Evolutionary conservation across 2,113 vertebrate species (phyloP).

Genomic region (Myanophis thanlyinensis): DNA sequence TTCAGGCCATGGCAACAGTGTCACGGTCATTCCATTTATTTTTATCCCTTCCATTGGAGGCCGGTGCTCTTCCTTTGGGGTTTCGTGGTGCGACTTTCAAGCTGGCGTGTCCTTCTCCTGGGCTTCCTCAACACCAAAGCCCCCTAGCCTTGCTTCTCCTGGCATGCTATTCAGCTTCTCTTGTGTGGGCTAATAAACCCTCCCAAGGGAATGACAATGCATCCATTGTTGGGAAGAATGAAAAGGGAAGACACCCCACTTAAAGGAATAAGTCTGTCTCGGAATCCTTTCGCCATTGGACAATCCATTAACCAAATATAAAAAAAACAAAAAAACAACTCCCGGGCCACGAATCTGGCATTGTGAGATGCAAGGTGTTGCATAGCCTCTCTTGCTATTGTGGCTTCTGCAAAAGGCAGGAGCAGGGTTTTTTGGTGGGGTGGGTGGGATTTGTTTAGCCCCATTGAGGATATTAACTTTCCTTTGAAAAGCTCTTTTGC

Average conservation of each 20-base stretch:
- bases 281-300: slow-evolving; percentile 12
- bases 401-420: slow-evolving; percentile 42
- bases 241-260: neutral
- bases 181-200: neutral
- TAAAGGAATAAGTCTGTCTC: neutral
- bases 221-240: neutral
- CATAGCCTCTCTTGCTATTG: slow-evolving; percentile 19
- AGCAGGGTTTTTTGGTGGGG: too few relatives aligned
- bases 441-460: slow-evolving; percentile 1
- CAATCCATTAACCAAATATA: slow-evolving; percentile 32
- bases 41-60: neutral
- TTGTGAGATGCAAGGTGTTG: slow-evolving; percentile 34
- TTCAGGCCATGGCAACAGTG: neutral
- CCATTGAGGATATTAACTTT: neutral
- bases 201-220: neutral
- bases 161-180: neutral
- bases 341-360: slow-evolving; percentile 15
- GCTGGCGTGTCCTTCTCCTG: too few relatives aligned
- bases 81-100: neutral
- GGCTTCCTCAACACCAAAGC: neutral
- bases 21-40: neutral
- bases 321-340: too few relatives aligned
- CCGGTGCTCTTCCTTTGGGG: neutral
- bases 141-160: neutral
- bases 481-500: neutral